A percentile compares a stretch with the other conserved stretches of the same genome.
Evolutionary conservation across 2,113 vertebrate genomes (phyloP).

Genomic region (Ptilorrhoa leucosticta): DNA sequence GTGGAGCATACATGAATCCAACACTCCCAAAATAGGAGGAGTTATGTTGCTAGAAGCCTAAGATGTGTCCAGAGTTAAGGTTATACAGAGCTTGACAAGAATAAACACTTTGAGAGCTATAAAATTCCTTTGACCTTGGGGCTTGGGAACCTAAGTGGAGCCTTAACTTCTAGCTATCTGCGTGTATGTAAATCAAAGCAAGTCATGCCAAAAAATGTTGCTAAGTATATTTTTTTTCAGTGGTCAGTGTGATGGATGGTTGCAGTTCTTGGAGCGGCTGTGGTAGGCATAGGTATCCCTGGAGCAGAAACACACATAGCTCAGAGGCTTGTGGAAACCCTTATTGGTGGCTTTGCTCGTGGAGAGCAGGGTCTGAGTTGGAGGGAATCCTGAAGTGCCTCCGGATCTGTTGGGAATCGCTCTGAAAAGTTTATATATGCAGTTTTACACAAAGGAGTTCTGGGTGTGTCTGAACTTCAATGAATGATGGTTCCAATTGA

Average conservation of each 20-base stretch:
- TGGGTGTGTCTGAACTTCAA: neutral
- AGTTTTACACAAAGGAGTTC: neutral
- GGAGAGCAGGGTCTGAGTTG: neutral
- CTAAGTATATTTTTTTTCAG: conserved; percentile 5
- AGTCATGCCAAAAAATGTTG: neutral
- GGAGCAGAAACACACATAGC: neutral
- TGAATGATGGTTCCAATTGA: accelerated
- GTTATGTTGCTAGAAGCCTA: neutral
- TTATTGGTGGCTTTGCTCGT: accelerated
- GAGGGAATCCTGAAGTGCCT: neutral
- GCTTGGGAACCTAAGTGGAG: neutral
- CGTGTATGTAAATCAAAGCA: neutral
- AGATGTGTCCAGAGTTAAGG: neutral
- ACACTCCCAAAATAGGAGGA: neutral
- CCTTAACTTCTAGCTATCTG: neutral
- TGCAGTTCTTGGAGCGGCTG: neutral
- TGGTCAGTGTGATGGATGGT: neutral
- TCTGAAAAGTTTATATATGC: neutral
- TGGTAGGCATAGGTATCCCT: neutral
- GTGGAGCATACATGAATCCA: neutral
- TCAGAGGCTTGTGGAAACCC: neutral
- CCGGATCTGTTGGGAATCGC: neutral
- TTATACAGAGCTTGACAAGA: conserved; percentile 5
- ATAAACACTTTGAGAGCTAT: conserved; percentile 12
- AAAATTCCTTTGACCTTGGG: conserved; percentile 22